phyloP scores from a whole-genome alignment of 2,888 invertebrate species.

The Caenorhabditis panamensis region DNA sequence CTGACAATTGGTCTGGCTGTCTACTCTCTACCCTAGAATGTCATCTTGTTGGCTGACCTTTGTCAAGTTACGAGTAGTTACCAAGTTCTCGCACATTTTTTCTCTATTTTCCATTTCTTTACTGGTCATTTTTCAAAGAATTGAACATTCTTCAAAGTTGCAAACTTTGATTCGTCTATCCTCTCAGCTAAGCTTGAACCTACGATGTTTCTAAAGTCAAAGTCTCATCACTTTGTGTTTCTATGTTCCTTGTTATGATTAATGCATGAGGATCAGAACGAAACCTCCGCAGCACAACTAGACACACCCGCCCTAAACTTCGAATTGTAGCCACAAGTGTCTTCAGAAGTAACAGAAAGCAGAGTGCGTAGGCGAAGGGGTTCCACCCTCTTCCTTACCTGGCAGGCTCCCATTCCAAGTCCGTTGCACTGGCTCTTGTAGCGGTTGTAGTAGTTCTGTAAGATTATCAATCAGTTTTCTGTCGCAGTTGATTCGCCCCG shows the following conservation, averaged over 20 bases:
- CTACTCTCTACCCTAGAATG: background rate
- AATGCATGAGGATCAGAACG: conserved; percentile 36
- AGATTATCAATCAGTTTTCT: background rate
- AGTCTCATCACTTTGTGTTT: conserved; percentile 42
- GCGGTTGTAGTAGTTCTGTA: conserved; percentile 72
- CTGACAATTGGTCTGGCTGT: background rate
- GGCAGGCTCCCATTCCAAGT: conserved; percentile 67
- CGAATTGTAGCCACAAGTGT: conserved; percentile 43
- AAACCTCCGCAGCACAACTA: conserved; percentile 43
- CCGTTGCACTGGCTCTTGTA: conserved; percentile 68
- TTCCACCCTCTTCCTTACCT: conserved; percentile 25
- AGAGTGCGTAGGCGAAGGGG: conserved; percentile 25
- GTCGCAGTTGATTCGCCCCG: background rate
- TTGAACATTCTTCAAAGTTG: conserved; percentile 4
- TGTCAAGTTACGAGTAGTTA: background rate
- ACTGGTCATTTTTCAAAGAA: background rate
- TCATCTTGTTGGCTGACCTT: conserved; percentile 17
- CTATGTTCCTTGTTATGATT: conserved; percentile 16
- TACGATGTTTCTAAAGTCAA: too few relatives aligned
- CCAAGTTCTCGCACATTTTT: background rate
- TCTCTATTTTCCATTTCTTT: background rate
- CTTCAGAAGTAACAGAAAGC: conserved; percentile 6
- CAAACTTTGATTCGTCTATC: conserved; percentile 2
- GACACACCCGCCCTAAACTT: conserved; percentile 47
- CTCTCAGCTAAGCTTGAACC: too few relatives aligned